These are phyloP conservation scores for Mimas tiliae DNA, from an alignment of 2,888 invertebrate genomes.

Conservation along the genomic window DNA sequence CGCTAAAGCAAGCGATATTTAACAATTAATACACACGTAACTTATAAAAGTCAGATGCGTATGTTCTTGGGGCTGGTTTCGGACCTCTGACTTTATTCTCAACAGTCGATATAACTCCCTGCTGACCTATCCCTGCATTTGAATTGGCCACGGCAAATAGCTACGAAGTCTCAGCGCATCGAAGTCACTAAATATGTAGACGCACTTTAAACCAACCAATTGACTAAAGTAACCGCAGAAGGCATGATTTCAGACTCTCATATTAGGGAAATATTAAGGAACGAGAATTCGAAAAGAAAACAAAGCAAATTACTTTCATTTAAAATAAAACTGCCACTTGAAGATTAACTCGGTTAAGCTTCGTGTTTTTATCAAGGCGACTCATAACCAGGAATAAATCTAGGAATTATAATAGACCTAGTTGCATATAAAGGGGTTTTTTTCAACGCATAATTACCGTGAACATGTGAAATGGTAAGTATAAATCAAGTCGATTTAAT, in stretches of 20 bases:
- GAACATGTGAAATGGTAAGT: constrained; percentile 26
- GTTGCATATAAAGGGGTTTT: constrained; percentile 32
- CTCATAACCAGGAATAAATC: constrained; percentile 32
- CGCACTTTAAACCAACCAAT: no score
- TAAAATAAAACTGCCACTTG: not conserved
- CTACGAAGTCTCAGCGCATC: no score
- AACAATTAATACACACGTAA: no score
- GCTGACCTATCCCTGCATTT: no score
- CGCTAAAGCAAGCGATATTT: no score
- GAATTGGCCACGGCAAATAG: no score
- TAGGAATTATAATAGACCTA: constrained; percentile 19
- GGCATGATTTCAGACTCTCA: not conserved
- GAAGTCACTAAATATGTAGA: no score
- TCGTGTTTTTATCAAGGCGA: constrained; percentile 36
- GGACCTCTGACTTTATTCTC: no score
- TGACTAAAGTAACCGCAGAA: not conserved
- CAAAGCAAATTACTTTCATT: not conserved
- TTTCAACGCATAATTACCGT: constrained; percentile 37
- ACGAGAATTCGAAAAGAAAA: not conserved
- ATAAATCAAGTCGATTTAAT: constrained; percentile 23
- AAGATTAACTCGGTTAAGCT: not conserved
- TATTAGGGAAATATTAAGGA: not conserved
- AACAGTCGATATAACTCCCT: no score
- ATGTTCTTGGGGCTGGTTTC: no score
- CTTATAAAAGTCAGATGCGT: no score